phyloP scores from a whole-genome alignment of 23 tunicate species.

The Ascidia mentula region DNA sequence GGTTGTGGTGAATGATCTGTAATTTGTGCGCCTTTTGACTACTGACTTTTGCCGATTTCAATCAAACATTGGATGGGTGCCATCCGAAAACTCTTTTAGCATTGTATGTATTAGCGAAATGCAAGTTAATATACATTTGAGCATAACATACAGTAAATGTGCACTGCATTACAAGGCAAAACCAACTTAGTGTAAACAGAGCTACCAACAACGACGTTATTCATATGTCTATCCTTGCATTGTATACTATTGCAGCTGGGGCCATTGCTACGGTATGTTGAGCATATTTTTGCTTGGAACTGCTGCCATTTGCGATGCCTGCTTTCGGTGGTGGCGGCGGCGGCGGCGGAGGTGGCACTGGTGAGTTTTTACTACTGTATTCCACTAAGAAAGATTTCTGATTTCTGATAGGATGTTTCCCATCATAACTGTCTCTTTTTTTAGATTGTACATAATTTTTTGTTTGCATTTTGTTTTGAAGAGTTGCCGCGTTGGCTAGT shows the following conservation, averaged over 20 bases:
- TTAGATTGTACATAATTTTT: neutral
- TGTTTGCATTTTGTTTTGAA: neutral
- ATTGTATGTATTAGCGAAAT: no score
- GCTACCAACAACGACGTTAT: neutral
- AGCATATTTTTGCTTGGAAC: neutral
- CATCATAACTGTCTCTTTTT: neutral
- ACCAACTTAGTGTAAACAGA: no score
- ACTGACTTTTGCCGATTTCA: no score
- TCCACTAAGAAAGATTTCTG: no score
- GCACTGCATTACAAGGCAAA: no score
- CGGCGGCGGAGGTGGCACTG: neutral
- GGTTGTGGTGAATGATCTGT: no score
- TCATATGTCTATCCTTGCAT: neutral
- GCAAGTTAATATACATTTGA: no score
- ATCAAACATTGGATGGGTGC: no score
- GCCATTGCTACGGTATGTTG: slow-evolving; percentile 1
- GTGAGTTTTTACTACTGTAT: neutral
- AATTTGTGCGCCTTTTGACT: no score
- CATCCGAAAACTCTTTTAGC: no score
- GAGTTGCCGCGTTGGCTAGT: neutral
- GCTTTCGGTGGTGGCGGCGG: neutral
- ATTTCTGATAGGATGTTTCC: neutral
- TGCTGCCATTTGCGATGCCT: neutral
- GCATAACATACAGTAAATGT: no score
- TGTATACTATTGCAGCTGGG: neutral